phyloP scores from a whole-genome alignment of 2,113 vertebrate species.

The Colinus virginianus region DNA sequence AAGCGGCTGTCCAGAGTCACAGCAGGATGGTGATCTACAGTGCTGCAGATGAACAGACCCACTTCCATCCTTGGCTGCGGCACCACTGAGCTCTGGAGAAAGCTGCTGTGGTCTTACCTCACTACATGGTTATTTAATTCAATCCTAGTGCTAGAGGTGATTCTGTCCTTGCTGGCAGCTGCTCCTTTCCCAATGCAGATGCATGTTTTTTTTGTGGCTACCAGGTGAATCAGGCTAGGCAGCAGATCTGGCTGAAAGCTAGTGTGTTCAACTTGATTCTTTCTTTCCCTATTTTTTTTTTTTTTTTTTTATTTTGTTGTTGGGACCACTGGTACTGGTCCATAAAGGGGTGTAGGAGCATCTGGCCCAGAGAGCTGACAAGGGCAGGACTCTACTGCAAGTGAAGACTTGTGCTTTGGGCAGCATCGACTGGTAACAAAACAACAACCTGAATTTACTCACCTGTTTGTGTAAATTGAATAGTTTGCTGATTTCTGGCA shows the following conservation, averaged over 20 bases:
- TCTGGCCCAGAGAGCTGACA: not conserved
- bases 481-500: conserved; percentile 25
- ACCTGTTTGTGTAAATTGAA: not conserved
- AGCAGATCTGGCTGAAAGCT: not conserved
- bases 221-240: not conserved
- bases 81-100: not conserved
- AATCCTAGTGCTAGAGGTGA: not conserved
- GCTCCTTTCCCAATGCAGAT: not conserved
- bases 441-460: not conserved
- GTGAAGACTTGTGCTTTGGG: not conserved
- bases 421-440: not conserved
- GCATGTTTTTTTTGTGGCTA: not conserved
- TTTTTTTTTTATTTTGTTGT: not conserved
- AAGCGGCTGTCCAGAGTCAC: not conserved
- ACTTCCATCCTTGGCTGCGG: not conserved
- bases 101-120: not conserved
- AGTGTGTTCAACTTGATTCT: not conserved
- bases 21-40: not conserved
- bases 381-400: not conserved
- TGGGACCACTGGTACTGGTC: not conserved
- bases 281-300: fast-evolving
- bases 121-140: not conserved
- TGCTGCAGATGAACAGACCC: not conserved
- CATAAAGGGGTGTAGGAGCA: not conserved
- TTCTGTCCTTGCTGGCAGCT: not conserved